Conservation (phyloP, 1,140 invertebrate genomes). For the Tetramorium parvispinum region DNA sequence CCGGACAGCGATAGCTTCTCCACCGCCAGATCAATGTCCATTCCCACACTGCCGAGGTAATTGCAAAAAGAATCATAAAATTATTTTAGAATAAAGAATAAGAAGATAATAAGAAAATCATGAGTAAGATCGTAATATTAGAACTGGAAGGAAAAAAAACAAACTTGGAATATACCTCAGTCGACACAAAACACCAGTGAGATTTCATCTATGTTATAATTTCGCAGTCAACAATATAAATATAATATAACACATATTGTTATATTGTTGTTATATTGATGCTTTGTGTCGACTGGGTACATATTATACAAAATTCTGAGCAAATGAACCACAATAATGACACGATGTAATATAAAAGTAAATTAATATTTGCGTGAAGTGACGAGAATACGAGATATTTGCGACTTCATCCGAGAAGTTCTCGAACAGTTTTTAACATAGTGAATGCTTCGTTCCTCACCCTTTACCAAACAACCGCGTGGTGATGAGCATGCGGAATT, state of each 20-base stretch:
- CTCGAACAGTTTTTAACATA: not conserved
- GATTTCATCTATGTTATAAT: no score
- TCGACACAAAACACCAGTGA: no score
- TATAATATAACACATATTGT: no score
- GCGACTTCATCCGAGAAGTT: not conserved
- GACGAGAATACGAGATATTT: no score
- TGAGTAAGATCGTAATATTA: not conserved
- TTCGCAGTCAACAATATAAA: no score
- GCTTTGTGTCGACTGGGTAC: no score
- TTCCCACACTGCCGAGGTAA: conserved; percentile 79
- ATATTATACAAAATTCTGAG: not conserved
- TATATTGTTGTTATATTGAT: no score
- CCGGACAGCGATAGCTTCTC: conserved; percentile 86
- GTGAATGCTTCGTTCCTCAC: conserved; percentile 74
- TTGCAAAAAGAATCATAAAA: not conserved
- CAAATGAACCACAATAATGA: not conserved
- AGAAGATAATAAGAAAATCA: not conserved
- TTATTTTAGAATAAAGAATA: not conserved
- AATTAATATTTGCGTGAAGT: not conserved
- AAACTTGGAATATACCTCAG: not conserved
- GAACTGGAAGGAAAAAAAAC: not conserved
- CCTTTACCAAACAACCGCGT: conserved; percentile 85
- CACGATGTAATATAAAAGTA: not conserved
- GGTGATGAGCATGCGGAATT: conserved; percentile 86
- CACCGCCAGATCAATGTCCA: conserved; percentile 85